Evolutionary conservation across 2,797 vertebrate species (phyloP).

Genomic region (Odontamblyopus lacepedii): DNA sequence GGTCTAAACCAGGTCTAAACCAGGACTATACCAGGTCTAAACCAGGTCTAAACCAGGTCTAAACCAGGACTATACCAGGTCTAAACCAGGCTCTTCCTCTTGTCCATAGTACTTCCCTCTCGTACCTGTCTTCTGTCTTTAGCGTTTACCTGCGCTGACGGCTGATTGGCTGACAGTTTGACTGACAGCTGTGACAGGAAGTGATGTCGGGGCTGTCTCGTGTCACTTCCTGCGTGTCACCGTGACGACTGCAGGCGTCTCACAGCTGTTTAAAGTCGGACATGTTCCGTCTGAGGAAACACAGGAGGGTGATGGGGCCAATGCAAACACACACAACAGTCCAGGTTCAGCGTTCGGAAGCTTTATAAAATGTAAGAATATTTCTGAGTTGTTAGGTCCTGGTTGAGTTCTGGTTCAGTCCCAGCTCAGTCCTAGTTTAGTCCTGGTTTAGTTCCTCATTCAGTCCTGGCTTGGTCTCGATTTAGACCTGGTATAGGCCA

Average conservation of each 20-base stretch:
- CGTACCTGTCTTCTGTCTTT: background rate
- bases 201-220: background rate
- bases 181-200: slow-evolving; percentile 1
- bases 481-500: too few relatives aligned
- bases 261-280: background rate
- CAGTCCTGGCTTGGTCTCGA: too few relatives aligned
- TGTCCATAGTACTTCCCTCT: too few relatives aligned
- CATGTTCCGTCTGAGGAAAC: too few relatives aligned
- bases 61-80: background rate
- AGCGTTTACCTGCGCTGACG: background rate
- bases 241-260: background rate
- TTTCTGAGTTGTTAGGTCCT: too few relatives aligned
- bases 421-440: too few relatives aligned
- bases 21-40: background rate
- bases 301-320: too few relatives aligned
- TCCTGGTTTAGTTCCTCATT: too few relatives aligned
- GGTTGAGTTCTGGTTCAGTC: too few relatives aligned
- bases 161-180: background rate
- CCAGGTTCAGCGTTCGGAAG: too few relatives aligned
- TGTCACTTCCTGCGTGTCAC: slow-evolving; percentile 1
- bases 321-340: too few relatives aligned
- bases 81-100: background rate
- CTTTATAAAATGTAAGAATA: too few relatives aligned
- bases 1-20: background rate
- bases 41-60: background rate